Base-by-base conservation (phyloP, 1,140 invertebrate genomes). In the Caenorhabditis latens region DNA sequence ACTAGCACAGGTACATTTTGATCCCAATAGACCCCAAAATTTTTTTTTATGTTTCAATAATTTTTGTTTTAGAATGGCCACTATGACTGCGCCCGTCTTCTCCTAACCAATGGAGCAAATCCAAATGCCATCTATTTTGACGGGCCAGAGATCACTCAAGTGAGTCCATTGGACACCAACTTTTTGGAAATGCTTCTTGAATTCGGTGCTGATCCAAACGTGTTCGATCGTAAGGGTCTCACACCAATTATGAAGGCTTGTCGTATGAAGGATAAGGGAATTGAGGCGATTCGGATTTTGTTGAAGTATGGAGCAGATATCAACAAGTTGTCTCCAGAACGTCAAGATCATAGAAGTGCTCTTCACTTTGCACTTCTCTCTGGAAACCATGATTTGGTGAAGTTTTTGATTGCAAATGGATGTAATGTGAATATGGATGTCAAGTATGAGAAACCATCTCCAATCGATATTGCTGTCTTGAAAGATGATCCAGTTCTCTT, bases 71-170 rank as follows among this genome's bases (percentile, higher is more conserved):
- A 86, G 87, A 88, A 88, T 63, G 87, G 87, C 32, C 84, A 84
- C 96, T 2, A 92, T 96, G 43, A 93, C 96, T 85, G 93, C 96
- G 57, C 96, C 96, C 1, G 95, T 97, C 67, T 61, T 1, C 55
- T 84, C 57, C 42, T 84, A 3, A 95, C 96, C 89, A 96, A 97
- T 92, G 95, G 96, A 84, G 95, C 95, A 8, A 93, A 94, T 90
- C 93, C 94, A 16, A 94, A 95, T 90, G 93, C 95, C 94, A 90
- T 93, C 63, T 93, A 93, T 90, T 90, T 90, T 61, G 85, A 89
- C 43, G 89, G 89, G 6, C 85, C 89, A 43, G 89, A 90, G 43
- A 90, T 90, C 82, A 89, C 71, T 65, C 87, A 86, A 58, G 85
- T 90, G 32, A 83, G 75, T 14, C 84, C 89, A 50, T 85, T 85